A percentile compares a stretch with the other conserved stretches of the same genome.
These are phyloP conservation scores for Lipotes vexillifer DNA, from an alignment of 2,113 vertebrate genomes.

Conservation along the genomic window DNA sequence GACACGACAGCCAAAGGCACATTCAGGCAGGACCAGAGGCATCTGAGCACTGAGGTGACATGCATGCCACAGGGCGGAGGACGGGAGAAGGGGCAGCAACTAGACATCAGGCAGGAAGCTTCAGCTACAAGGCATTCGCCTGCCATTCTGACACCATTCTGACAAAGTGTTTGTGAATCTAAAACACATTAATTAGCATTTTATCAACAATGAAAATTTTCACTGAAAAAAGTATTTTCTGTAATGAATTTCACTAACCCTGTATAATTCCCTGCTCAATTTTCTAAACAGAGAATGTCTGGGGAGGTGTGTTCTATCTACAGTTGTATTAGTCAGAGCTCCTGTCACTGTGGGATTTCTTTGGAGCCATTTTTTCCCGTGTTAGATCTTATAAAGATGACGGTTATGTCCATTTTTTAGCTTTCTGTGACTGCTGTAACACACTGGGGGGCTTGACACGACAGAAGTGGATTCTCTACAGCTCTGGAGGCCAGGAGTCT, in stretches of 20 bases:
- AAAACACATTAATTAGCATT: background rate
- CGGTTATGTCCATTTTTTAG: no score
- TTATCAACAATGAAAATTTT: background rate
- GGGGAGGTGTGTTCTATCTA: background rate
- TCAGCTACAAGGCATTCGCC: background rate
- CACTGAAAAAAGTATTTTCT: background rate
- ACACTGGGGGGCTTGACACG: rapidly evolving
- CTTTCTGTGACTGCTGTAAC: background rate
- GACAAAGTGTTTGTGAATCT: background rate
- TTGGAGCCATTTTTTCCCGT: background rate
- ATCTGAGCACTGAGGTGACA: background rate
- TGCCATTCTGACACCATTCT: background rate
- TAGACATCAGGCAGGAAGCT: background rate
- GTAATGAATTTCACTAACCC: background rate
- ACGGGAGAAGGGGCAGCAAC: background rate
- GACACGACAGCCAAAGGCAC: background rate
- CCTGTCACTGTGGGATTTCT: no score
- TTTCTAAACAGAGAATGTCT: background rate
- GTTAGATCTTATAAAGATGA: background rate
- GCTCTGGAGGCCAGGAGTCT: background rate
- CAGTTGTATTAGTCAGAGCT: no score
- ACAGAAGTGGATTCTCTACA: background rate
- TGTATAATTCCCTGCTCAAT: background rate
- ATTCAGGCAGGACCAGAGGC: background rate
- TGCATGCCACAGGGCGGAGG: background rate